A percentile compares a stretch with the other conserved stretches of the same genome.
These are phyloP conservation scores for Gymnodraco acuticeps DNA, from an alignment of 2,797 vertebrate species.

Conservation along the genomic window DNA sequence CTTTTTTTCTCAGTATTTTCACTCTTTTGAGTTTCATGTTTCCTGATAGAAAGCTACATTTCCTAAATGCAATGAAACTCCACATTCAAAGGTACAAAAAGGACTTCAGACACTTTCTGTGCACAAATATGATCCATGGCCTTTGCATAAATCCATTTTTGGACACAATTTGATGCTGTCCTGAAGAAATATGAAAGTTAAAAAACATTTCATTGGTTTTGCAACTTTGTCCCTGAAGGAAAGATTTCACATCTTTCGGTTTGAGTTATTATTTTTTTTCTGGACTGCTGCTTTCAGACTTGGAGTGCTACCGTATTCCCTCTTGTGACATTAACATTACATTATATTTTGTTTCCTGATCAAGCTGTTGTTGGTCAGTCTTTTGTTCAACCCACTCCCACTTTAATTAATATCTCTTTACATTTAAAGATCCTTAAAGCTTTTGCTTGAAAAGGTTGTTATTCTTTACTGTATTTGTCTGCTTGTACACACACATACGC, in stretches of 20 bases:
- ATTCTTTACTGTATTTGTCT: not conserved
- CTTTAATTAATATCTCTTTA: not conserved
- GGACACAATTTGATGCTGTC: slow-evolving; percentile 43
- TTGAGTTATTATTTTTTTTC: slow-evolving; percentile 44
- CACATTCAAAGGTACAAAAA: slow-evolving; percentile 10
- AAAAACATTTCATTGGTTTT: slow-evolving; percentile 74
- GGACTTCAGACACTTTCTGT: slow-evolving; percentile 4
- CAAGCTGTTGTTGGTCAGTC: not conserved
- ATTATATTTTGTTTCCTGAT: not conserved
- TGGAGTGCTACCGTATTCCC: slow-evolving; percentile 7
- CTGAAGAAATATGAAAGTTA: slow-evolving; percentile 76
- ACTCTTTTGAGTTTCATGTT: not conserved
- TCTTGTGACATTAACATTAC: slow-evolving; percentile 4
- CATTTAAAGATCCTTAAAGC: not conserved
- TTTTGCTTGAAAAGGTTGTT: slow-evolving; percentile 6
- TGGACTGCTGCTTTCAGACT: slow-evolving; percentile 22
- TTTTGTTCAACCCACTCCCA: not conserved
- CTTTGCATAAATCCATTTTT: slow-evolving; percentile 36
- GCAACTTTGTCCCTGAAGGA: slow-evolving; percentile 78
- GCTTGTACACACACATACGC: slow-evolving; percentile 3
- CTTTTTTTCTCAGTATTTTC: not conserved
- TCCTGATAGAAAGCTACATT: not conserved
- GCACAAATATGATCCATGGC: slow-evolving; percentile 25
- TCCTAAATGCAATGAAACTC: not conserved
- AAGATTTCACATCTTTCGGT: slow-evolving; percentile 74